Conservation (phyloP, 2,113 vertebrate genomes). For the Mugil cephalus region DNA sequence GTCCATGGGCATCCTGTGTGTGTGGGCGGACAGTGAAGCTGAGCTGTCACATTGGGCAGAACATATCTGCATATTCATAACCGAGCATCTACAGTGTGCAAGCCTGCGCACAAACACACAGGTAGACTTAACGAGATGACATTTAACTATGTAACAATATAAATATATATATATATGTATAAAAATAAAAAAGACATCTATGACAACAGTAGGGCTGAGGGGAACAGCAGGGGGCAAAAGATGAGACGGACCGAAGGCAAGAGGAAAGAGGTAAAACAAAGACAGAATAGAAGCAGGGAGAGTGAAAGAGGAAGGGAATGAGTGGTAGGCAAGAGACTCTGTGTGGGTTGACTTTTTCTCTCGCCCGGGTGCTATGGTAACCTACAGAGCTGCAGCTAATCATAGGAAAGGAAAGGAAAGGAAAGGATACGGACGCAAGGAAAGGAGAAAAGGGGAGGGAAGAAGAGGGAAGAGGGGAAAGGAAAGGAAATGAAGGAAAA, state of each 20-base stretch:
- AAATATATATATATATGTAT: too few species aligned
- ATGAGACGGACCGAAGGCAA: slow-evolving; percentile 33
- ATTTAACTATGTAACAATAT: too few species aligned
- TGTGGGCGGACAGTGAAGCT: slow-evolving; percentile 72
- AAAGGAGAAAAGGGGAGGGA: slow-evolving; percentile 4
- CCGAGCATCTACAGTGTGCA: slow-evolving; percentile 33
- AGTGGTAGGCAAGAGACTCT: slow-evolving; percentile 64
- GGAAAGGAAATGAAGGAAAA: not conserved
- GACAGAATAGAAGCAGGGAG: slow-evolving; percentile 13
- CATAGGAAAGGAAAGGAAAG: slow-evolving; percentile 33
- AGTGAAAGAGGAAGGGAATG: slow-evolving; percentile 48
- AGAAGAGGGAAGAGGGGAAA: slow-evolving; percentile 1
- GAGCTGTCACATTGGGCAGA: slow-evolving; percentile 68
- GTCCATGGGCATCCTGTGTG: slow-evolving; percentile 65
- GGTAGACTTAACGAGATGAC: not conserved
- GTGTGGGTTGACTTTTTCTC: slow-evolving; percentile 77
- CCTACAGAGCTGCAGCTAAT: slow-evolving; percentile 64
- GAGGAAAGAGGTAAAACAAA: slow-evolving; percentile 36
- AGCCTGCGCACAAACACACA: slow-evolving; percentile 11
- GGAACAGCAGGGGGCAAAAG: not conserved
- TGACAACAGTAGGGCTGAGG: slow-evolving; percentile 21
- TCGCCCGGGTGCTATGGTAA: slow-evolving; percentile 76
- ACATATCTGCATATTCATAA: slow-evolving; percentile 77
- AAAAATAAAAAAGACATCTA: too few species aligned
- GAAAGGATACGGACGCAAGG: not conserved